Percentiles rank a stretch among this genome's conserved stretches.
Conservation (phyloP, 2,113 vertebrate species). For the Entomyzon cyanotis region DNA sequence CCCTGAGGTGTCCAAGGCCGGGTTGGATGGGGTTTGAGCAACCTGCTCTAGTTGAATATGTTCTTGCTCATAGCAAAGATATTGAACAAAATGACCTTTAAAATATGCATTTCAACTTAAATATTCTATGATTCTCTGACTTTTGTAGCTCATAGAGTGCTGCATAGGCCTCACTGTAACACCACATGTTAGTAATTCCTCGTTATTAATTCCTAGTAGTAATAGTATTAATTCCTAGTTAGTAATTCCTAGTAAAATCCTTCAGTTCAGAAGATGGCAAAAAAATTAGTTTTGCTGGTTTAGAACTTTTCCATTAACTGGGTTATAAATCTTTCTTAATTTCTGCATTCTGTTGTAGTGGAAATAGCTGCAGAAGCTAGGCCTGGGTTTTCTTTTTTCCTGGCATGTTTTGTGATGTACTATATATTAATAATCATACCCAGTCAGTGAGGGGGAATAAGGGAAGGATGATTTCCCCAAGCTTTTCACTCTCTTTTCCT, state of each 20-base stretch:
- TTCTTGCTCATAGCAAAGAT: background rate
- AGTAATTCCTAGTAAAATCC: background rate
- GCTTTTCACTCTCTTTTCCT: background rate
- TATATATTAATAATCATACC: background rate
- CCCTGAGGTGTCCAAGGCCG: background rate
- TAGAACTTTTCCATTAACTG: background rate
- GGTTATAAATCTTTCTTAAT: background rate
- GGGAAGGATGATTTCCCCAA: background rate
- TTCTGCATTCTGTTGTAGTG: background rate
- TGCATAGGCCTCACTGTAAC: background rate
- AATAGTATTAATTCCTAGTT: background rate
- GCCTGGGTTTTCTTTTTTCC: background rate
- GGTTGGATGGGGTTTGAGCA: background rate
- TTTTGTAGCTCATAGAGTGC: background rate
- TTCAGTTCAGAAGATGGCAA: constrained; percentile 6
- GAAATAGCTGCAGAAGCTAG: constrained; percentile 5
- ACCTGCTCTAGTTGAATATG: background rate
- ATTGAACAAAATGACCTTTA: background rate
- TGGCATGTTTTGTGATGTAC: background rate
- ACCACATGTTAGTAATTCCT: background rate
- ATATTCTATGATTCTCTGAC: background rate
- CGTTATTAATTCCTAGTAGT: background rate
- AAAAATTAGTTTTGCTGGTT: background rate
- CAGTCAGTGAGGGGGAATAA: background rate
- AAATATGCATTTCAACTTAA: background rate